Conservation (phyloP, 2,113 vertebrate species). For the Tragelaphus strepsiceros region DNA sequence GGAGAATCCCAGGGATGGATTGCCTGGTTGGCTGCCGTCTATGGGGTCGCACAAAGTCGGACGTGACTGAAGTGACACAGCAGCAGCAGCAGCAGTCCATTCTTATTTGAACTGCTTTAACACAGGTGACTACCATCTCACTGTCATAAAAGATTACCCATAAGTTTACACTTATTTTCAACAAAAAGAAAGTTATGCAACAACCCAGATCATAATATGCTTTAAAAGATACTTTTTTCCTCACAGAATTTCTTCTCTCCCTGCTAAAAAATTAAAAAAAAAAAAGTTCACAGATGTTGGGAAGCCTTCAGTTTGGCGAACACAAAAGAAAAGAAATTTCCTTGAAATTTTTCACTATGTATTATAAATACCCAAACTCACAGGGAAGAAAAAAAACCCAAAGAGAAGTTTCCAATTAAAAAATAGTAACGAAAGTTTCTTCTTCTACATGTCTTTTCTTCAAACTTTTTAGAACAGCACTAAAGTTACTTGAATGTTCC, state of each 20-base stretch:
- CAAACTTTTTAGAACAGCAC: not conserved
- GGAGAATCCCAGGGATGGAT: too few relatives aligned
- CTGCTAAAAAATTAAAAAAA: not conserved
- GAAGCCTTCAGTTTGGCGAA: not conserved
- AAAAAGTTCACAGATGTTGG: not conserved
- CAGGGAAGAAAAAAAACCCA: not conserved
- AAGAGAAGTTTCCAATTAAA: not conserved
- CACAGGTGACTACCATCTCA: not conserved
- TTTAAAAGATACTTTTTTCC: not conserved
- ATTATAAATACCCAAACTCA: not conserved
- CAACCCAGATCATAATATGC: not conserved
- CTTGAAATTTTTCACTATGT: not conserved
- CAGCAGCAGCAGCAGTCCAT: not conserved
- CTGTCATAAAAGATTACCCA: not conserved
- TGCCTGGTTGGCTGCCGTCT: too few relatives aligned
- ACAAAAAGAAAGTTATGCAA: not conserved
- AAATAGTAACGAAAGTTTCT: not conserved
- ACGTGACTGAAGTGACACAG: too few relatives aligned
- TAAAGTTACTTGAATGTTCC: not conserved
- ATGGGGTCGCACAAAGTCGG: too few relatives aligned
- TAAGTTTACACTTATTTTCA: conserved; percentile 24
- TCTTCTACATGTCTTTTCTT: not conserved
- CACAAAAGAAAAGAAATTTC: not conserved
- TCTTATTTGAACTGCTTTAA: conserved; percentile 1
- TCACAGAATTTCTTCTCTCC: not conserved